A percentile compares a stretch with the other conserved stretches of the same genome.
Conservation (phyloP, 2,113 vertebrate genomes). For the Cygnus buccinator region DNA sequence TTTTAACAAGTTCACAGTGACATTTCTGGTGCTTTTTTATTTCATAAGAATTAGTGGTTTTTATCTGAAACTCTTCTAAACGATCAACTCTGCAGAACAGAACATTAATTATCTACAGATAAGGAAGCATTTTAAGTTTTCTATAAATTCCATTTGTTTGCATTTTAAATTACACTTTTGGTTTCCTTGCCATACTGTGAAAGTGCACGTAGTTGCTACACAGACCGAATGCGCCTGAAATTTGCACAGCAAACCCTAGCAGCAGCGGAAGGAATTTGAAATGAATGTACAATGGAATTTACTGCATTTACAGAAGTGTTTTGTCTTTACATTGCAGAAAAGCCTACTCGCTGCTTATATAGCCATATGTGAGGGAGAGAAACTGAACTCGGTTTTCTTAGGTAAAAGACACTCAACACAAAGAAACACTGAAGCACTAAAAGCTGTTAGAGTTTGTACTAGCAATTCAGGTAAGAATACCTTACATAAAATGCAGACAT, state of each 20-base stretch:
- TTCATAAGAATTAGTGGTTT: background rate
- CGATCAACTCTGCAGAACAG: background rate
- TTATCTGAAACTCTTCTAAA: background rate
- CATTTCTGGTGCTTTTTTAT: conserved; percentile 10
- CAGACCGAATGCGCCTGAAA: background rate
- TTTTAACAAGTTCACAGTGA: background rate
- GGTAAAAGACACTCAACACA: background rate
- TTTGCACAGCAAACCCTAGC: background rate
- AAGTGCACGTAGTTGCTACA: background rate
- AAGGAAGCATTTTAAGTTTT: conserved; percentile 14
- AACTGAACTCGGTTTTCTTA: background rate
- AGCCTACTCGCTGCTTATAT: background rate
- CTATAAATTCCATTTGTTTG: background rate
- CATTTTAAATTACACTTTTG: conserved; percentile 4
- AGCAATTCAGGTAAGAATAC: conserved; percentile 3
- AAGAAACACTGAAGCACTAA: conserved; percentile 1
- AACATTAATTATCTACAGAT: background rate
- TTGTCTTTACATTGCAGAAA: background rate
- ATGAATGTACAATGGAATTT: background rate
- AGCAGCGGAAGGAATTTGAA: background rate
- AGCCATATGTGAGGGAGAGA: background rate
- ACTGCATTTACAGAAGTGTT: background rate
- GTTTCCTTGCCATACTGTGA: background rate
- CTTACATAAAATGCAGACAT: conserved; percentile 5
- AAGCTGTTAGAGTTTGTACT: conserved; percentile 19